phyloP scores from a whole-genome alignment of 2,888 invertebrate genomes.

The Aleiodes alternator region DNA sequence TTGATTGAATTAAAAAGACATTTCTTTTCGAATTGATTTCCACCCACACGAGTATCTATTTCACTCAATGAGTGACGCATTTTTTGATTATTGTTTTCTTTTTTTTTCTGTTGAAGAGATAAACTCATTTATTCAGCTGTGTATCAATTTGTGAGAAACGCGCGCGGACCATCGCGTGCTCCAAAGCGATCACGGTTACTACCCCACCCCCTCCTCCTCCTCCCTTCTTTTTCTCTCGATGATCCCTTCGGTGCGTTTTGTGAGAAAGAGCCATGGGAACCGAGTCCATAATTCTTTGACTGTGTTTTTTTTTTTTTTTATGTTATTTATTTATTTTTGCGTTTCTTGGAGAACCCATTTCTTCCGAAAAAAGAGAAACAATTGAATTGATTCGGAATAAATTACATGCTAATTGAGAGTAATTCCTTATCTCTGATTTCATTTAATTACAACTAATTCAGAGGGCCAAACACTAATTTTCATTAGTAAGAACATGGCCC shows the following conservation, averaged over 20 bases:
- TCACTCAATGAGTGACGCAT: conserved; percentile 12
- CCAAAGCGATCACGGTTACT: conserved; percentile 40
- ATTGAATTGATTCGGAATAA: neutral
- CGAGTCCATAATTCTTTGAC: conserved; percentile 18
- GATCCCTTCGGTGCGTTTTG: conserved; percentile 42
- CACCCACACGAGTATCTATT: conserved; percentile 22
- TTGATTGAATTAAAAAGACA: conserved; percentile 75
- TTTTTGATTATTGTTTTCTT: conserved; percentile 48
- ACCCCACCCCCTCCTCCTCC: conserved; percentile 4
- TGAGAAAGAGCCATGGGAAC: conserved; percentile 43
- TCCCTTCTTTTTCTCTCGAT: conserved; percentile 14
- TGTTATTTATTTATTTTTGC: conserved; percentile 7
- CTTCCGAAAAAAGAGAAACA: neutral
- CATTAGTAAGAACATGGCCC: conserved; percentile 47
- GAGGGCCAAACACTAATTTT: no score
- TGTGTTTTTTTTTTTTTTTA: conserved; percentile 34
- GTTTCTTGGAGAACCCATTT: no score
- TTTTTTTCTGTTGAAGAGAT: conserved; percentile 44
- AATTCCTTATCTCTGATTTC: neutral
- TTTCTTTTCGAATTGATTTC: conserved; percentile 68
- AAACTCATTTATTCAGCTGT: conserved; percentile 53
- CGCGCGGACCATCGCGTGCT: conserved; percentile 49
- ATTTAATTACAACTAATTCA: no score
- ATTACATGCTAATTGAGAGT: no score
- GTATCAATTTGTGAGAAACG: conserved; percentile 50